Conservation (phyloP, 2,888 invertebrate species). For the Amphipoea oculea region DNA sequence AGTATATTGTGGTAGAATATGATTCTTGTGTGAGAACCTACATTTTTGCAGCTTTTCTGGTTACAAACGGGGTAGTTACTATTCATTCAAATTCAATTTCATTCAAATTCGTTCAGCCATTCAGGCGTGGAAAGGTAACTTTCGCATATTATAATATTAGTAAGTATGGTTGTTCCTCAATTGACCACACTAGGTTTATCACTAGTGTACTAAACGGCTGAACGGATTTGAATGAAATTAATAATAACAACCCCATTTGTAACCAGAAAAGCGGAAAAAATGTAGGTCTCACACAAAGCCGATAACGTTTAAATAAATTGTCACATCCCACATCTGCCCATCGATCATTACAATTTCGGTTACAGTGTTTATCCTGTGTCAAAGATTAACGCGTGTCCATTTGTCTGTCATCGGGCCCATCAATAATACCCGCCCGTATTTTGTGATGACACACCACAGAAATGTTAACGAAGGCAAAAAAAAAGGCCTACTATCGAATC, state of each 20-base stretch:
- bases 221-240: too few relatives aligned
- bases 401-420: constrained; percentile 25
- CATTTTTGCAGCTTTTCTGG: too few relatives aligned
- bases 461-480: not conserved
- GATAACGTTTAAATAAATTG: not conserved
- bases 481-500: not conserved
- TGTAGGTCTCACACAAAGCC: not conserved
- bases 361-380: constrained; percentile 6
- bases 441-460: not conserved
- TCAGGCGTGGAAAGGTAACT: too few relatives aligned
- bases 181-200: not conserved
- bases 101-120: too few relatives aligned
- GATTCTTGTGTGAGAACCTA: too few relatives aligned
- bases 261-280: not conserved
- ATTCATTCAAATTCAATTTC: too few relatives aligned
- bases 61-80: too few relatives aligned
- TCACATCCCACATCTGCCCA: not conserved
- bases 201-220: too few relatives aligned
- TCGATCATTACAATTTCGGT: constrained; percentile 9
- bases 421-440: constrained; percentile 9
- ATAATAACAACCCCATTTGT: not conserved
- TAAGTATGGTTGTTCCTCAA: not conserved
- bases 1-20: too few relatives aligned
- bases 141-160: too few relatives aligned
- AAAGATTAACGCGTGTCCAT: constrained; percentile 34